Percentiles rank a stretch among this genome's conserved stretches.
Conservation (phyloP, 2,113 vertebrate genomes). For the Festucalex cinctus region DNA sequence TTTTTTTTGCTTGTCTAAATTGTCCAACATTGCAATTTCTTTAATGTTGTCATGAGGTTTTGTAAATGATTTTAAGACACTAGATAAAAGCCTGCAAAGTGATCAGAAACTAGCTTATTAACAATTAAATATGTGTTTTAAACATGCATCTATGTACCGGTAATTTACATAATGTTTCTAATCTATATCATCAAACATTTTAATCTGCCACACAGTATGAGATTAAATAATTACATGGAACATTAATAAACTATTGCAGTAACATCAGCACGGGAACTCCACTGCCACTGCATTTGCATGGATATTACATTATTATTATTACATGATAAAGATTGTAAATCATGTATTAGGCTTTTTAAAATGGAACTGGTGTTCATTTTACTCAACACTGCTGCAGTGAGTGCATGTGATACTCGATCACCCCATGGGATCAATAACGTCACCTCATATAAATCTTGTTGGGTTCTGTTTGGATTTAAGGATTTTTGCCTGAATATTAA, state of each 20-base stretch:
- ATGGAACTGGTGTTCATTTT: not conserved
- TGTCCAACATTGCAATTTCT: no score
- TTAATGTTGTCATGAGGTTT: no score
- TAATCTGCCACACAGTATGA: not conserved
- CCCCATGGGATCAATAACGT: not conserved
- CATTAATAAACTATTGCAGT: not conserved
- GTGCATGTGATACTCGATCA: not conserved
- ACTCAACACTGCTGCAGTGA: not conserved
- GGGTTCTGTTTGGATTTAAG: not conserved
- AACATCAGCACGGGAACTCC: not conserved
- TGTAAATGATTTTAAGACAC: no score
- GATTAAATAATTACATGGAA: not conserved
- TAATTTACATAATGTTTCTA: no score
- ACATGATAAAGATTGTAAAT: not conserved
- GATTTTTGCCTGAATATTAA: not conserved
- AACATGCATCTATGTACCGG: no score
- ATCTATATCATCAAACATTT: no score
- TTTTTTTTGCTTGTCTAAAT: constrained; percentile 1
- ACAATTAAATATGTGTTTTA: no score
- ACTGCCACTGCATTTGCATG: not conserved
- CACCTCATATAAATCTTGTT: not conserved
- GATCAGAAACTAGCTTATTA: no score
- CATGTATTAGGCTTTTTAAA: not conserved
- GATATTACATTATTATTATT: not conserved
- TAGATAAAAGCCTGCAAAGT: no score